A percentile compares a stretch with the other conserved stretches of the same genome.
phyloP scores from a whole-genome alignment of 2,113 vertebrate genomes.

The Stegostoma tigrinum region DNA sequence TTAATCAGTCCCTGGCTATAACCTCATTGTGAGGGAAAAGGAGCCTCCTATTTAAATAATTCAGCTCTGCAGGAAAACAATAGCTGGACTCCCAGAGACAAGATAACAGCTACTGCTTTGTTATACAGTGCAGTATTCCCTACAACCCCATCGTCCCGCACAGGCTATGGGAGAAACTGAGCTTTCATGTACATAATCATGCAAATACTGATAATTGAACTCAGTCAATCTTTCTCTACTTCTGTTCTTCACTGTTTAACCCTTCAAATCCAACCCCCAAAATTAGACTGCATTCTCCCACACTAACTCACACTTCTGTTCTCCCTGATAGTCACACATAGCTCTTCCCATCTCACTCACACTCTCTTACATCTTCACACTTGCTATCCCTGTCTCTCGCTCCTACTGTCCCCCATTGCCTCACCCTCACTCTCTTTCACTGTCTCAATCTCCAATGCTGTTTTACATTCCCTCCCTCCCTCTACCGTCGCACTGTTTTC shows the following conservation, averaged over 20 bases:
- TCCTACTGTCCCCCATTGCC: background rate
- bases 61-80: background rate
- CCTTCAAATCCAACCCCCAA: no score
- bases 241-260: background rate
- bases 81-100: background rate
- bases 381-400: background rate
- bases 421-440: no score
- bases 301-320: background rate
- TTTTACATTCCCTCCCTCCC: background rate
- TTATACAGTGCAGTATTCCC: no score
- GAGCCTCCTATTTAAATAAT: background rate
- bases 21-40: background rate
- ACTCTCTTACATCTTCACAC: background rate
- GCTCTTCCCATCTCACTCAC: background rate
- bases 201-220: background rate
- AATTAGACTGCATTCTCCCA: no score
- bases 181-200: accelerated
- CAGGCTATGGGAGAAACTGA: background rate
- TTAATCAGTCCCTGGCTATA: background rate
- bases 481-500: accelerated
- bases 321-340: background rate
- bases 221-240: background rate
- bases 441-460: background rate
- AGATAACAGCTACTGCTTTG: background rate
- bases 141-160: no score